Percentiles rank a stretch among this genome's conserved stretches.
Conservation (phyloP, 2,888 invertebrate species). For the Dryomyza anilis region DNA sequence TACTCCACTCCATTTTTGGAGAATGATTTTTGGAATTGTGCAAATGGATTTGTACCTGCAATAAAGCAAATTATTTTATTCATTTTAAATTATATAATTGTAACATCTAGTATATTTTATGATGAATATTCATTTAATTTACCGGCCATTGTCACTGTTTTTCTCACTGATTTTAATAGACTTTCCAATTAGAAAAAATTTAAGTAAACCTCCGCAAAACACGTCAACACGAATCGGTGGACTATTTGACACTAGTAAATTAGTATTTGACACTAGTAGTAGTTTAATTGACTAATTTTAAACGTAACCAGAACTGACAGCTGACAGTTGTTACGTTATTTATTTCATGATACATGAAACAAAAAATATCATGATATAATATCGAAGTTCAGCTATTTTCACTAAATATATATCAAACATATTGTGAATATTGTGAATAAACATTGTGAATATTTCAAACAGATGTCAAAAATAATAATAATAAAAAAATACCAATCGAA, state of each 20-base stretch:
- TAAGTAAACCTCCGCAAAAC: not conserved
- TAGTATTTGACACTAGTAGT: too few species aligned
- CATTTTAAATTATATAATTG: not conserved
- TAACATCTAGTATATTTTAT: not conserved
- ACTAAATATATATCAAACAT: too few species aligned
- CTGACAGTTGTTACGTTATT: too few species aligned
- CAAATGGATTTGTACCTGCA: slow-evolving; percentile 54
- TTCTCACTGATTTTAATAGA: not conserved
- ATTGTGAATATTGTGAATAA: not conserved
- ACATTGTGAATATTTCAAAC: too few species aligned
- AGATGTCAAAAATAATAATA: not conserved
- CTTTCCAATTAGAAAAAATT: not conserved
- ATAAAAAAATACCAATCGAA: not conserved
- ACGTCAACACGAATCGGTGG: not conserved
- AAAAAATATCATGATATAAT: too few species aligned
- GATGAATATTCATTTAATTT: slow-evolving; percentile 28
- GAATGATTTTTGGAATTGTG: slow-evolving; percentile 55
- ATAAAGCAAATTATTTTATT: not conserved
- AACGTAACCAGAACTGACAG: too few species aligned
- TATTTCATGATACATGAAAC: too few species aligned
- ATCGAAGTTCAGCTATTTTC: too few species aligned
- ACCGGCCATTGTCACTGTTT: slow-evolving; percentile 44
- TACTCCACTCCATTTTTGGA: slow-evolving; percentile 60
- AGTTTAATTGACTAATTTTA: too few species aligned
- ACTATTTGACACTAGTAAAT: too few species aligned